Evolutionary conservation across 2,797 vertebrate species (phyloP), one percentile per base, ranked within the genome.

Genomic region (Bradypus variegatus): DNA sequence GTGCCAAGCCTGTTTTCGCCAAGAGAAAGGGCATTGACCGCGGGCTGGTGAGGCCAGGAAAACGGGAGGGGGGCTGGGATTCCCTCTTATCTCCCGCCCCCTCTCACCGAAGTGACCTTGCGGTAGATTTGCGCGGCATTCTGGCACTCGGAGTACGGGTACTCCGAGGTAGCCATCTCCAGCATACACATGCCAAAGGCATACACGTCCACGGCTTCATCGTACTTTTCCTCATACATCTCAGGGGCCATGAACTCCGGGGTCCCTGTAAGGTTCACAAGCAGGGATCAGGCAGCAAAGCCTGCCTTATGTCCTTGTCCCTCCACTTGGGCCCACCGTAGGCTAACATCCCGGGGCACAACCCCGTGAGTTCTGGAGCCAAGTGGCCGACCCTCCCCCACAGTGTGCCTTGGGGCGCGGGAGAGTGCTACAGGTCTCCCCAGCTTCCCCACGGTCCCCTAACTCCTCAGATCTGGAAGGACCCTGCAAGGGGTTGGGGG

Each of bases 171-270:
- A 85, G 98, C 98, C 99, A 99, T 99, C 97, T 99, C 99, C 97
- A 99, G 97, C 98, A 99, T 99, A 96, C 99, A 99, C 99, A 99
- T 99, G 91, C 99, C 99, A 0, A 99, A 99, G 70, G 99, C 99
- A 0, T 99, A 99, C 93, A 99, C 99, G 0, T 99, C 99, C 94
- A 99, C 99, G 0, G 99, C 98, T 94, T 99, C 99, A 0, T 99
- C 99, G 0, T 99, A 99, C 96, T 99, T 99, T 97, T 99, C 99
- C 97, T 99, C 99, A 0, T 99, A 99, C 99, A 99, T 99, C 97
- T 99, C 99, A 0, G 99, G 99, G 0, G 99, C 99, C 99, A 99
- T 99, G 97, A 99, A 99, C 97, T 99, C 99, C 0, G 99, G 99
- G 5, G 99, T 99, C 94, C 99, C 99, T 99, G 97, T 31, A 38